phyloP scores from a whole-genome alignment of 2,113 vertebrate species.

The Alethe castanea region DNA sequence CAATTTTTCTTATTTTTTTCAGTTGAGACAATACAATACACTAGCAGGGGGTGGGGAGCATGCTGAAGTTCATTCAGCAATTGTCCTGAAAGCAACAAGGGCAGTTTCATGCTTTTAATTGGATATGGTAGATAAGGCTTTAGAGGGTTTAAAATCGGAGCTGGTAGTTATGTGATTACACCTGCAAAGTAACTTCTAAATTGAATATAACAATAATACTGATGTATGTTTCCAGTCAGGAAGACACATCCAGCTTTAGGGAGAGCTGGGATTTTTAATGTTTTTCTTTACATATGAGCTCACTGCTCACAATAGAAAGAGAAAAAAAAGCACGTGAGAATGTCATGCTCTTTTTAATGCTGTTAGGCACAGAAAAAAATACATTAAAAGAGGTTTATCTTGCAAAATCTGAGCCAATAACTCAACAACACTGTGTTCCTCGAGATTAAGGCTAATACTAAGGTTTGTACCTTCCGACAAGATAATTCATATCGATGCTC shows the following conservation, averaged over 20 bases:
- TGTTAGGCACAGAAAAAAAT: no score
- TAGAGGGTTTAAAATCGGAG: not conserved
- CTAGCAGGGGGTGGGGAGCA: not conserved
- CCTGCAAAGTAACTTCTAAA: not conserved
- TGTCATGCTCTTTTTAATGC: not conserved
- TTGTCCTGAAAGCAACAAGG: not conserved
- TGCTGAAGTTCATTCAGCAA: not conserved
- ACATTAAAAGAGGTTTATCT: not conserved
- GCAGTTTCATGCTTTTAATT: not conserved
- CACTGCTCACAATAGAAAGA: not conserved
- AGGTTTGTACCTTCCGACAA: not conserved
- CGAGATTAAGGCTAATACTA: not conserved
- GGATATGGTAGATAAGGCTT: not conserved
- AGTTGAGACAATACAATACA: not conserved
- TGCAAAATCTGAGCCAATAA: not conserved
- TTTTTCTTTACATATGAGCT: not conserved
- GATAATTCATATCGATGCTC: not conserved
- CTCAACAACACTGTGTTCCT: not conserved
- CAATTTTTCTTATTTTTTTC: not conserved
- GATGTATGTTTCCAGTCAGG: not conserved
- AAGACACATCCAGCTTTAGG: not conserved
- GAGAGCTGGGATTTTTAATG: accelerated
- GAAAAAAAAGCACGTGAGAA: not conserved
- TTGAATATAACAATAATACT: not conserved
- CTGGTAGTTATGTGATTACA: not conserved